Conservation (phyloP, 2,113 vertebrate species). For the Spea bombifrons region DNA sequence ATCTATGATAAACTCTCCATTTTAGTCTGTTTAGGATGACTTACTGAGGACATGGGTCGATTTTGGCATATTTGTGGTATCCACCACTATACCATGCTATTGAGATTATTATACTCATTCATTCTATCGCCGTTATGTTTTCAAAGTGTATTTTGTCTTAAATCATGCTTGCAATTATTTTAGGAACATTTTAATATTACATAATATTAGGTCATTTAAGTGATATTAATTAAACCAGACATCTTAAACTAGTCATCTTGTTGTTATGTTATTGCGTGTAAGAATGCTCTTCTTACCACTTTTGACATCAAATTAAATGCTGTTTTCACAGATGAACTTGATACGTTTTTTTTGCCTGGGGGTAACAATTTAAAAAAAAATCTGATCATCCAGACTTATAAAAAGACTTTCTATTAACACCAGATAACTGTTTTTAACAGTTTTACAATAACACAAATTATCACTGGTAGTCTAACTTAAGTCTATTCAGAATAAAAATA, state of each 20-base stretch:
- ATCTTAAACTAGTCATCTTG: conserved; percentile 59
- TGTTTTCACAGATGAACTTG: conserved; percentile 68
- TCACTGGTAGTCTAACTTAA: too few relatives aligned
- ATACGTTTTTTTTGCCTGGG: conserved; percentile 60
- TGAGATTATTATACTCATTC: too few relatives aligned
- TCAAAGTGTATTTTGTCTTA: background rate
- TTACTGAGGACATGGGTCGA: too few relatives aligned
- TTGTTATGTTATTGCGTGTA: conserved; percentile 56
- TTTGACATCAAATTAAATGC: conserved; percentile 68
- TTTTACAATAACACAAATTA: background rate
- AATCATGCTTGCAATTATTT: background rate
- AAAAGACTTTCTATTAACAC: conserved; percentile 27
- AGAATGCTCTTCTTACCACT: conserved; percentile 67
- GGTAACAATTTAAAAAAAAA: conserved; percentile 50
- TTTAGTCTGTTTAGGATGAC: too few relatives aligned
- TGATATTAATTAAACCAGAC: conserved; percentile 53
- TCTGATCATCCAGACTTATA: conserved; percentile 6
- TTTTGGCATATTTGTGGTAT: too few relatives aligned
- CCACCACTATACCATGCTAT: too few relatives aligned
- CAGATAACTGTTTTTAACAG: background rate
- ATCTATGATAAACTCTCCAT: too few relatives aligned
- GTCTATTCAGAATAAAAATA: too few relatives aligned
- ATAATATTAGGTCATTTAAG: conserved; percentile 62
- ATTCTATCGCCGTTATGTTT: too few relatives aligned
- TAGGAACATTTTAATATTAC: background rate